Evolutionary conservation across 2,797 vertebrate species (phyloP), one percentile per base, ranked within the genome.

Genomic region (Darevskia mixta): DNA sequence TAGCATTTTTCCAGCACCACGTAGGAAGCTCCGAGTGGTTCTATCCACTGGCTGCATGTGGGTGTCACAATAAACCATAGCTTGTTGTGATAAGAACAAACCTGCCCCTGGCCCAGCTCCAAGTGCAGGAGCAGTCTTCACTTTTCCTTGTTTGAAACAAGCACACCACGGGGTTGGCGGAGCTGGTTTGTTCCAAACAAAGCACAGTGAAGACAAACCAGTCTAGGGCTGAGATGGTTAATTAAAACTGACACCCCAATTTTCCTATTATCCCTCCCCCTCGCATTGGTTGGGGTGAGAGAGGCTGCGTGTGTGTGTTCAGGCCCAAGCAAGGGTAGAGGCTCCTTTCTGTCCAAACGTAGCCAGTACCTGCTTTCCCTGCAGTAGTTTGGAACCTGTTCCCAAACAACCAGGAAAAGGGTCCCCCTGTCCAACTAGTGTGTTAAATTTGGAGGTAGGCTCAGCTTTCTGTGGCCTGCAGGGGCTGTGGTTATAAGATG

Each of bases 131-230:
- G 13, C 3, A 4, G 49, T 23, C 38, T 35, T 35, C 32, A 23
- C 35, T 18, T 15, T 20, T 6, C 17, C 38, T 75, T 75, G 73
- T 69, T 69, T n/a, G 23, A 43, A 76, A 76, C 38, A 10, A 76
- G 38, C 23, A 3, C 8, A 27, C 73, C 25, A 41, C 1, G 2
- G 9, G 8, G 8, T 41, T 76, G 9, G 1, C 0, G 8, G 43
- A 43, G 38, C 32, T 38, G 72, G 23, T 10, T 43, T 43, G 38
- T 11, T 76, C 27, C 20, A 27, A 23, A 43, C 38, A 76, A 25
- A 41, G 0, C 73, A 76, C 35, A 41, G 18, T 76, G 18, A 41
- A 23, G 73, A 43, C 23, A 23, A 23, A n/a, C 1, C 35, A 76
- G 72, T 20, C 20, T 32, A 35, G 35, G 18, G 72, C 13, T 4